Base-by-base conservation (phyloP, 2,797 vertebrate genomes). In the Siniperca undulata region DNA sequence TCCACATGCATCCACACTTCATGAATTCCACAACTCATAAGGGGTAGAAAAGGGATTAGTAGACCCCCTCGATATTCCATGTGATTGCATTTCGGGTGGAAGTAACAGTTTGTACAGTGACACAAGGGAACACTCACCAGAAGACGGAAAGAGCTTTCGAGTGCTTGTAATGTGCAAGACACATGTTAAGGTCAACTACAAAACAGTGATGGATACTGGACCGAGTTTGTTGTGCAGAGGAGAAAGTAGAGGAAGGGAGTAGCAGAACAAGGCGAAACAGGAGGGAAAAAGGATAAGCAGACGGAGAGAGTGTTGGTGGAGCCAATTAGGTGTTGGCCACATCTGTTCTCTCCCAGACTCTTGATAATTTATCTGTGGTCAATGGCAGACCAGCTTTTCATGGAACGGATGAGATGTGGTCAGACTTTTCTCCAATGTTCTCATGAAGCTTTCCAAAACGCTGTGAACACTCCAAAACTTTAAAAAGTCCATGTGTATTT, bases 241-340 rank as follows among this genome's bases (percentile, higher is more conserved):
- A 82, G 71, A 83, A 78, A 80, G 52, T 11, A 12, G 12, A 40
- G 46, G 42, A 55, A 74, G 61, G 62, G 71, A 84, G 79, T 19
- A 61, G 64, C 46, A 74, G 71, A 72, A 64, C 46, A 55, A 74
- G 76, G 42, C 42, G 40, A 77, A 83, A 76, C 52, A 80, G 84
- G 71, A 72, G 55, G 40, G 48, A 24, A 58, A 68, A 70, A 38
- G 75, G 30, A 80, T 70, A 53, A 48, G 70, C 66, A 79, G 77
- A 81, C 40, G 9, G 19, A 80, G 71, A 78, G 44, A 34, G 68
- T 85, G 82, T 78, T 84, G 50, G 82, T 82, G 83, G 67, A 87
- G 84, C 84, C 90, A 88, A 78, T 92, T 92, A 91, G 92, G 91
- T 93, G 89, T 90, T 88, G 88, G 90, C 89, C 89, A 87, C 89